A percentile compares a stretch with the other conserved stretches of the same genome.
Evolutionary conservation across 2,888 invertebrate genomes (phyloP).

Genomic region (Tinea trinotella): DNA sequence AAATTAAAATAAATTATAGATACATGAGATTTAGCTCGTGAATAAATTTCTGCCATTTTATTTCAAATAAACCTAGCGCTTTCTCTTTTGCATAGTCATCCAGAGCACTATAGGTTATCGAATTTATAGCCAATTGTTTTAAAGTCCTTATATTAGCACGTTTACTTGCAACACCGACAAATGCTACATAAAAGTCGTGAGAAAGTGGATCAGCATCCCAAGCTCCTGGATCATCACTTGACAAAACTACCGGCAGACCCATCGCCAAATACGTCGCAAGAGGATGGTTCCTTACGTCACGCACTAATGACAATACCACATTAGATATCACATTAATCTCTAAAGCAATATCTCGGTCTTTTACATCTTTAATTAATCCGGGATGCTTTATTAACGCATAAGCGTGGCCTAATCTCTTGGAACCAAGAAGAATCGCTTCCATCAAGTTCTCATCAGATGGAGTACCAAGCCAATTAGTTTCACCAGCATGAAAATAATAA

Average conservation of each 20-base stretch:
- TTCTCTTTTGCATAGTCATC: slow-evolving; percentile 33
- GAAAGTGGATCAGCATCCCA: slow-evolving; percentile 83
- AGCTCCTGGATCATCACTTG: slow-evolving; percentile 84
- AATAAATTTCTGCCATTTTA: slow-evolving; percentile 47
- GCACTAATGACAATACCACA: slow-evolving; percentile 77
- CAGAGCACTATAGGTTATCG: slow-evolving; percentile 77
- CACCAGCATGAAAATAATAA: slow-evolving; percentile 85
- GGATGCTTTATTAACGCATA: slow-evolving; percentile 84
- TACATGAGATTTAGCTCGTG: slow-evolving; percentile 24
- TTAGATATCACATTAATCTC: slow-evolving; percentile 89
- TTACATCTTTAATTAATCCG: slow-evolving; percentile 67
- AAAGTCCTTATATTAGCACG: slow-evolving; percentile 79
- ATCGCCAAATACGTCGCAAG: slow-evolving; percentile 75
- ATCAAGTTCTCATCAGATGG: slow-evolving; percentile 80
- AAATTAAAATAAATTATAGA: too few species aligned
- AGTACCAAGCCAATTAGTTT: slow-evolving; percentile 81
- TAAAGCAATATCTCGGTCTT: slow-evolving; percentile 75
- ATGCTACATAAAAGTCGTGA: slow-evolving; percentile 85
- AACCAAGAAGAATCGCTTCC: slow-evolving; percentile 81
- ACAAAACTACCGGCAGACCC: slow-evolving; percentile 80
- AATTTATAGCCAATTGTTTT: slow-evolving; percentile 83
- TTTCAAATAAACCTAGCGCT: slow-evolving; percentile 34
- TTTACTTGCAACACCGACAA: slow-evolving; percentile 80
- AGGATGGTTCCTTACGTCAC: slow-evolving; percentile 85
- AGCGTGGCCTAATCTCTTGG: slow-evolving; percentile 85